phyloP scores from a whole-genome alignment of 2,797 vertebrate genomes.

The Chelon labrosus region DNA sequence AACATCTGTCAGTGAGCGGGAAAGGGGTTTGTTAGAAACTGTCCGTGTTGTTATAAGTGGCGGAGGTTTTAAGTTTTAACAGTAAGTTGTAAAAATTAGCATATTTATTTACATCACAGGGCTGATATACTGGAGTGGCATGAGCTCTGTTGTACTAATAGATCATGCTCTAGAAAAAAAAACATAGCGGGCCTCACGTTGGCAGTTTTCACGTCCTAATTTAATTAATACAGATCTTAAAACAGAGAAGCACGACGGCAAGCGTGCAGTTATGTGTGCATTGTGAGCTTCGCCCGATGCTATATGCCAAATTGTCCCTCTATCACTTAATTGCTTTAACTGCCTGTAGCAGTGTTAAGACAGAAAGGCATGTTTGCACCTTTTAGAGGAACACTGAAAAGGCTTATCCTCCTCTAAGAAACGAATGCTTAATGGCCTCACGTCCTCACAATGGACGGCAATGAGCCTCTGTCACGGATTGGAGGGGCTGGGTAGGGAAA shows the following conservation, averaged over 20 bases:
- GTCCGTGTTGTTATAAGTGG: conserved; percentile 26
- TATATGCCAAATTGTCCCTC: conserved; percentile 32
- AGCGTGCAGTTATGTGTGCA: conserved; percentile 33
- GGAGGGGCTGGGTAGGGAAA: not conserved
- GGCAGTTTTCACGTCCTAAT: conserved; percentile 55
- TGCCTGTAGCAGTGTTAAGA: conserved; percentile 59
- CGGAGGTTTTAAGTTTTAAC: conserved; percentile 29
- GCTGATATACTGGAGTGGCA: conserved; percentile 34
- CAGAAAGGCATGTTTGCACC: conserved; percentile 58
- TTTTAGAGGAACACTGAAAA: conserved; percentile 42
- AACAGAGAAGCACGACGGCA: conserved; percentile 35
- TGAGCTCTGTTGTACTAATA: conserved; percentile 37
- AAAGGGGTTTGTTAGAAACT: conserved; percentile 27
- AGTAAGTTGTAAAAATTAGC: conserved; percentile 49
- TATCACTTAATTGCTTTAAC: conserved; percentile 58
- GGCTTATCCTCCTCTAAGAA: conserved; percentile 57
- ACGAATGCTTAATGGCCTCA: conserved; percentile 56
- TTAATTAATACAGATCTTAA: conserved; percentile 58
- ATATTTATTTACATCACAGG: conserved; percentile 71
- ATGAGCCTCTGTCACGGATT: conserved; percentile 29
- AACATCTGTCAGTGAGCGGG: conserved; percentile 39
- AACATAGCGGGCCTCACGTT: conserved; percentile 29
- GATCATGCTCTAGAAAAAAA: conserved; percentile 46
- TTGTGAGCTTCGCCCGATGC: conserved; percentile 32
- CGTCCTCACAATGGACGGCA: conserved; percentile 47